Conservation (phyloP, 2,113 vertebrate genomes). For the Coryphaenoides rupestris region DNA sequence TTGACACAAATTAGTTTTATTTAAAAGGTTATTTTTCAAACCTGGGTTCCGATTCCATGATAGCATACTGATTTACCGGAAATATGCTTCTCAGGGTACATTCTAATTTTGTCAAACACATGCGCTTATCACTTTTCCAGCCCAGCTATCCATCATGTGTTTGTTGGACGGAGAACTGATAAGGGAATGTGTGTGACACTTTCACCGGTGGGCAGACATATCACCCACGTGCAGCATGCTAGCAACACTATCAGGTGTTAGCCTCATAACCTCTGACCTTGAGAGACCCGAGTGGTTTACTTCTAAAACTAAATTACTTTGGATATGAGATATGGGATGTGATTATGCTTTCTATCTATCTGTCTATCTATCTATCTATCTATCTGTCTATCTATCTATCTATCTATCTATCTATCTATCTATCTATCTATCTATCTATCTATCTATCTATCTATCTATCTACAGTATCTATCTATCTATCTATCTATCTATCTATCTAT, state of each 20-base stretch:
- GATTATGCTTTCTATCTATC: too few relatives aligned
- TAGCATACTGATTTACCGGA: neutral
- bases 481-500: too few relatives aligned
- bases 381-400: too few relatives aligned
- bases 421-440: too few relatives aligned
- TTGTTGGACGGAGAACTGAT: slow-evolving; percentile 99
- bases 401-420: too few relatives aligned
- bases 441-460: too few relatives aligned
- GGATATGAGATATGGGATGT: too few relatives aligned
- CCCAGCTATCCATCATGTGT: slow-evolving; percentile 81
- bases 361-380: too few relatives aligned
- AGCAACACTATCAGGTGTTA: too few relatives aligned
- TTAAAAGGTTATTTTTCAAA: neutral
- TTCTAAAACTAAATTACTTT: neutral
- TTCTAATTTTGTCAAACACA: slow-evolving; percentile 68
- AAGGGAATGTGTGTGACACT: slow-evolving; percentile 82
- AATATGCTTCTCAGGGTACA: slow-evolving; percentile 6
- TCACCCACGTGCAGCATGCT: neutral
- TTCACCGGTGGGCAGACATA: slow-evolving; percentile 40
- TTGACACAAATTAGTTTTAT: too few relatives aligned
- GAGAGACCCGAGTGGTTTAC: neutral
- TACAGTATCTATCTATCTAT: too few relatives aligned
- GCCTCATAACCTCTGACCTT: too few relatives aligned
- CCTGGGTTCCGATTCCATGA: neutral
- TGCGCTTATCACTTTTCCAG: slow-evolving; percentile 97